Percentiles rank a stretch among this genome's conserved stretches.
phyloP scores from a whole-genome alignment of 2,113 vertebrate genomes.

The Smithornis capensis region DNA sequence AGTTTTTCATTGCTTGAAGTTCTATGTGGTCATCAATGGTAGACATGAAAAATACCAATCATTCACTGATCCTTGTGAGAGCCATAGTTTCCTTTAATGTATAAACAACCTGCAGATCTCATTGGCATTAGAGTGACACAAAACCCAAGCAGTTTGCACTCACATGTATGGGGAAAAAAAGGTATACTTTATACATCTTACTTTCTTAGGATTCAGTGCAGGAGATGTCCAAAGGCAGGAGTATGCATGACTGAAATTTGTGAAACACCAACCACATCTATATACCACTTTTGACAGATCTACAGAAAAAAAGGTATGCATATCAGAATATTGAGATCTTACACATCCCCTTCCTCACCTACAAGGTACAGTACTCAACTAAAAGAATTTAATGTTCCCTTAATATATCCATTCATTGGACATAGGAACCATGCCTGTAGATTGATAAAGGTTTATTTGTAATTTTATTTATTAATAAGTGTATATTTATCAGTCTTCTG shows the following conservation, averaged over 20 bases:
- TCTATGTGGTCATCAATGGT: not conserved
- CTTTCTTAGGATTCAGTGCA: not conserved
- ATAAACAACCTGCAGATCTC: not conserved
- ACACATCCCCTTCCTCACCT: not conserved
- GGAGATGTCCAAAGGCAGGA: not conserved
- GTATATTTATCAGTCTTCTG: not conserved
- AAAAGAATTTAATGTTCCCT: not conserved
- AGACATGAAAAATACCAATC: not conserved
- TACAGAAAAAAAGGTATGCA: not conserved
- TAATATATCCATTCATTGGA: not conserved
- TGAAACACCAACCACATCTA: not conserved
- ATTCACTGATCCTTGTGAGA: not conserved
- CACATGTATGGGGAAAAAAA: not conserved
- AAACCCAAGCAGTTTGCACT: not conserved
- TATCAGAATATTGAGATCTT: not conserved
- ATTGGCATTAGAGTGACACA: not conserved
- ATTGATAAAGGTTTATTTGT: not conserved
- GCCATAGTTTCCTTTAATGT: not conserved
- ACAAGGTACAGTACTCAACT: not conserved
- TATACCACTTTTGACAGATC: not conserved
- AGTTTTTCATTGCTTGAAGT: not conserved
- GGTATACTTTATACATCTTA: not conserved
- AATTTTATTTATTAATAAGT: not conserved
- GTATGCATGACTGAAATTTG: not conserved
- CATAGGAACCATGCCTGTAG: not conserved